Base-by-base conservation (phyloP, 1,140 invertebrate species). In the Panulirus ornatus region DNA sequence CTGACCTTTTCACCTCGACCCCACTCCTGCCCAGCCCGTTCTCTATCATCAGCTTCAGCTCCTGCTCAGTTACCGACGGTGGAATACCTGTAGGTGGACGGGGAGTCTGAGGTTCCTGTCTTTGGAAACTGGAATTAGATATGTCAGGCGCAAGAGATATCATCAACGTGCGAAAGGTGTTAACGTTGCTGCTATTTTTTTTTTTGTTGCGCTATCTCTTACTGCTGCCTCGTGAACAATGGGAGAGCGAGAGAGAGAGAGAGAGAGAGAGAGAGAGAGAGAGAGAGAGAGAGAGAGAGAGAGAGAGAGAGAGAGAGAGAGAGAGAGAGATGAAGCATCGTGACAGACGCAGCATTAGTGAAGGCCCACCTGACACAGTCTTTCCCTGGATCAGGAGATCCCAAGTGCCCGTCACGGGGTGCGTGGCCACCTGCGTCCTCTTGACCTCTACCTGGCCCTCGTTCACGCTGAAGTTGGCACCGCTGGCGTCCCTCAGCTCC, bases 391-490 rank as follows among this genome's bases (percentile, higher is more conserved):
- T 58, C 19, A n/a, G 11, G 51, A 91, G 44, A 30, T 78, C 75
- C 90, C 90, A 91, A 27, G 90, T 84, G 1, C 90, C 90, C 0
- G 19, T 16, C 11, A 83, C 44, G 16, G 83, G n/a, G 38, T 47
- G 42, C 6, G 73, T 76, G 47, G 88, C 88, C n/a, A 34, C 78
- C 2, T 11, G n/a, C 6, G 40, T 14, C 19, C 82, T 16, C 30
- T 14, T 79, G 27, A 76, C 66, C 1, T 16, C 58, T 14, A 81
- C 63, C 16, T 34, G 5, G 1, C 51, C 73, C 0, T 0, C 73
- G 16, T 47, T 51, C 1, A 87, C 54, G 22, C n/a, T 27, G 75
- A 78, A 87, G 73, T 11, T 51, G 36, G 34, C 54, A 5, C 8
- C 36, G 30, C 19, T n/a, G 44, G 84, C 47, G 22, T 22, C 44